These are phyloP conservation scores for Cyprinodon diabolis DNA, from an alignment of 2,797 vertebrate species.

Conservation along the genomic window DNA sequence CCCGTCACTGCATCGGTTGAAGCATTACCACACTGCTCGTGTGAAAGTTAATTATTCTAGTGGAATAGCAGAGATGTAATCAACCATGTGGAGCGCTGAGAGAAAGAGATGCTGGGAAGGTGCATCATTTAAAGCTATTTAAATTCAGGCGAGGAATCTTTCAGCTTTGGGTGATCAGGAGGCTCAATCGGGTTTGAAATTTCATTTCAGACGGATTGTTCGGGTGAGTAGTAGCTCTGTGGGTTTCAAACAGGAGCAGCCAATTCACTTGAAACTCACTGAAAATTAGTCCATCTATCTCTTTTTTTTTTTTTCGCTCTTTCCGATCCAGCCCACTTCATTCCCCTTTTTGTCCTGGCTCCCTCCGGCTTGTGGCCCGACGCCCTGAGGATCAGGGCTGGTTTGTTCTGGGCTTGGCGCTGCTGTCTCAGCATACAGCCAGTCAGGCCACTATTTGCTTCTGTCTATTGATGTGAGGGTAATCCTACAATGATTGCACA, in stretches of 20 bases:
- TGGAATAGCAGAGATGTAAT: constrained; percentile 17
- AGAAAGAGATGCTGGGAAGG: background rate
- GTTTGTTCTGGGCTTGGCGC: constrained; percentile 50
- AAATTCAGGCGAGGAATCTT: constrained; percentile 3
- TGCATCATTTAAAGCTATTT: background rate
- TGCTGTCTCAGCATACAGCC: constrained; percentile 69
- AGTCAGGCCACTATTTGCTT: constrained; percentile 54
- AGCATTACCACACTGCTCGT: constrained; percentile 11
- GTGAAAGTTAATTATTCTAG: constrained; percentile 52
- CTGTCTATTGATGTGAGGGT: constrained; percentile 69
- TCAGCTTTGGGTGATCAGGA: background rate
- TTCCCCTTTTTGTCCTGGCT: constrained; percentile 24
- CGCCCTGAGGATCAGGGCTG: constrained; percentile 50
- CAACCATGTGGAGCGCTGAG: background rate
- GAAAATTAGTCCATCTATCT: background rate
- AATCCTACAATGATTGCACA: constrained; percentile 79
- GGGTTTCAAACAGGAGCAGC: background rate
- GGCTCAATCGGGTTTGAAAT: background rate
- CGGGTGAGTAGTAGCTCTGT: constrained; percentile 2
- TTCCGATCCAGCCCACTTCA: background rate
- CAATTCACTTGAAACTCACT: background rate
- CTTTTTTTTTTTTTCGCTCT: background rate
- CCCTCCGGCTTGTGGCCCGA: constrained; percentile 41
- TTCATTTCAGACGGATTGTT: background rate
- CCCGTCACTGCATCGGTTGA: background rate